Conservation (phyloP, 2,113 vertebrate genomes). For the Spea bombifrons region DNA sequence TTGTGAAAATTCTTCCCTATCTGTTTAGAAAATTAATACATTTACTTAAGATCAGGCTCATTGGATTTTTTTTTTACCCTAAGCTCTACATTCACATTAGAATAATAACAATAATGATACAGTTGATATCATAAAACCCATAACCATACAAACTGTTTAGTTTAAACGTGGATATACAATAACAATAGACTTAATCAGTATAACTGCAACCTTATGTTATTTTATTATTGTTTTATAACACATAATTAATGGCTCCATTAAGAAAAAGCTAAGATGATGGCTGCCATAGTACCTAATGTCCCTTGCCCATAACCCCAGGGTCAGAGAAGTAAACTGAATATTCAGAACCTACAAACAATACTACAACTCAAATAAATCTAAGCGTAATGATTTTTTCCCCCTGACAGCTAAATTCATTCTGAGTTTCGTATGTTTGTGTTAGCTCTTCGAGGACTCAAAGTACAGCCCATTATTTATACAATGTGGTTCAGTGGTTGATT, state of each 20-base stretch:
- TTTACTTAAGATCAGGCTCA: too few relatives aligned
- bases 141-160: not conserved
- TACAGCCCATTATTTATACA: constrained; percentile 70
- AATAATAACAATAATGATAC: not conserved
- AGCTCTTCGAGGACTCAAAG: constrained; percentile 70
- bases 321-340: constrained; percentile 67
- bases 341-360: constrained; percentile 61
- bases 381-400: constrained; percentile 50
- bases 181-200: constrained; percentile 1
- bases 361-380: constrained; percentile 46
- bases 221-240: constrained; percentile 26
- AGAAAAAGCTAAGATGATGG: constrained; percentile 73
- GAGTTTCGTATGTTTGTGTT: constrained; percentile 71
- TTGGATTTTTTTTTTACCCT: too few relatives aligned
- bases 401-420: constrained; percentile 73
- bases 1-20: too few relatives aligned
- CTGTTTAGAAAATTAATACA: too few relatives aligned
- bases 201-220: constrained; percentile 30
- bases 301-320: constrained; percentile 56
- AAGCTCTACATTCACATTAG: not conserved
- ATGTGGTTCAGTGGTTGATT: constrained; percentile 67
- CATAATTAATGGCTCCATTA: constrained; percentile 52
- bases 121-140: not conserved
- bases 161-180: not conserved
- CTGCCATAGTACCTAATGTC: constrained; percentile 61